These are phyloP conservation scores for Enteromius treurensis DNA, from an alignment of 2,797 vertebrate species.

Conservation along the genomic window DNA sequence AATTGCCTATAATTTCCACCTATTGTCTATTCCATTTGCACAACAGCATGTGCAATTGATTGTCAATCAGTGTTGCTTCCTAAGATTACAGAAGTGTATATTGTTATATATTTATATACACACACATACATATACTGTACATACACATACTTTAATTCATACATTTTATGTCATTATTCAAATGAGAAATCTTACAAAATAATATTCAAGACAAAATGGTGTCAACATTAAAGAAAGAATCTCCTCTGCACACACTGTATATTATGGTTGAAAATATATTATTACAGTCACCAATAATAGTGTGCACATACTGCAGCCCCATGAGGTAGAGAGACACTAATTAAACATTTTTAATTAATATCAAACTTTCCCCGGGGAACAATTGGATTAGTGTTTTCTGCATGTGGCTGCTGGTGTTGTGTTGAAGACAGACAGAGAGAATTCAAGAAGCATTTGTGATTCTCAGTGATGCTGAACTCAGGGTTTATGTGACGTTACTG, in stretches of 20 bases:
- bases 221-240: constrained; percentile 2
- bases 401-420: constrained; percentile 15
- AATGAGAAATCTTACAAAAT: too few relatives aligned
- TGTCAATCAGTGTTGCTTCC: too few relatives aligned
- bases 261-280: background rate
- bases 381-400: constrained; percentile 58
- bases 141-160: too few relatives aligned
- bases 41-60: too few relatives aligned
- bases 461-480: constrained; percentile 61
- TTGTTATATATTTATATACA: too few relatives aligned
- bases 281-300: background rate
- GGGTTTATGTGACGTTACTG: constrained; percentile 29
- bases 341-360: constrained; percentile 45
- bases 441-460: constrained; percentile 67
- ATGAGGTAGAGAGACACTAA: constrained; percentile 30
- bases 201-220: background rate
- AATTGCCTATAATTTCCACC: too few relatives aligned
- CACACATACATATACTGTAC: too few relatives aligned
- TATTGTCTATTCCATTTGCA: too few relatives aligned
- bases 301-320: constrained; percentile 30
- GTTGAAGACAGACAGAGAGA: constrained; percentile 39
- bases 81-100: too few relatives aligned
- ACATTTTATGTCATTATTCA: too few relatives aligned
- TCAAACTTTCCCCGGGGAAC: constrained; percentile 46
- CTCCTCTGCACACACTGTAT: background rate